Conservation (phyloP, 2,113 vertebrate genomes). For the Bubalus kerabau region DNA sequence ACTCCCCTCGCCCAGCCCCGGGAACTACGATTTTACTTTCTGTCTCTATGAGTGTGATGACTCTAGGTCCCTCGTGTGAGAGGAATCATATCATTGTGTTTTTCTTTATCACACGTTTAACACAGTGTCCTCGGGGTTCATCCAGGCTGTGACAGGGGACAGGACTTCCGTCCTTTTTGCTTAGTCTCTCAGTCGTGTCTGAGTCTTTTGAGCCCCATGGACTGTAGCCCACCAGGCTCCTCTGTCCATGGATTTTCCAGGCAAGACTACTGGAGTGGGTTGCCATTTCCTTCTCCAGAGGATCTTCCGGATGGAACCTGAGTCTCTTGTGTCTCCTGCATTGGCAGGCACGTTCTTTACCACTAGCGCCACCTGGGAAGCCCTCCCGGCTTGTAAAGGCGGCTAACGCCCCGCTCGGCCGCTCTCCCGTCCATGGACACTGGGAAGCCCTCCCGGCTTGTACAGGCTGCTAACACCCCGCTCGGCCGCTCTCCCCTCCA, state of each 20-base stretch:
- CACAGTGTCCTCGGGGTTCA: accelerated
- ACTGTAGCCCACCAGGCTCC: not conserved
- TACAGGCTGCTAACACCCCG: too few relatives aligned
- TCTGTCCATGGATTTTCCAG: not conserved
- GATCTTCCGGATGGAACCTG: not conserved
- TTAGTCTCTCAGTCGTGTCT: not conserved
- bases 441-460: too few relatives aligned
- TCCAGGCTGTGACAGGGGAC: accelerated
- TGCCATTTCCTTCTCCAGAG: not conserved
- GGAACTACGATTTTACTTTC: not conserved
- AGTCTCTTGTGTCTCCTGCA: not conserved
- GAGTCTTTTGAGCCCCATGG: not conserved
- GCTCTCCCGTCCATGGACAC: accelerated
- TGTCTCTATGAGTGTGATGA: accelerated
- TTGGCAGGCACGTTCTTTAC: not conserved
- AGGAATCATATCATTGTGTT: accelerated
- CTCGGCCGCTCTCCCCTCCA: too few relatives aligned
- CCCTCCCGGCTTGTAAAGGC: not conserved
- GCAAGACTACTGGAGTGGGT: not conserved
- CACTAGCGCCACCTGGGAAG: not conserved
- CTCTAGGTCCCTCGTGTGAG: accelerated
- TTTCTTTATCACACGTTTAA: too few relatives aligned
- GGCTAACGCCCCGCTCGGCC: too few relatives aligned
- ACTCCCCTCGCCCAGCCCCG: accelerated
- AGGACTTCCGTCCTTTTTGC: not conserved